A percentile compares a stretch with the other conserved stretches of the same genome.
Conservation (phyloP, 2,888 invertebrate species). For the Melieria omissa region DNA sequence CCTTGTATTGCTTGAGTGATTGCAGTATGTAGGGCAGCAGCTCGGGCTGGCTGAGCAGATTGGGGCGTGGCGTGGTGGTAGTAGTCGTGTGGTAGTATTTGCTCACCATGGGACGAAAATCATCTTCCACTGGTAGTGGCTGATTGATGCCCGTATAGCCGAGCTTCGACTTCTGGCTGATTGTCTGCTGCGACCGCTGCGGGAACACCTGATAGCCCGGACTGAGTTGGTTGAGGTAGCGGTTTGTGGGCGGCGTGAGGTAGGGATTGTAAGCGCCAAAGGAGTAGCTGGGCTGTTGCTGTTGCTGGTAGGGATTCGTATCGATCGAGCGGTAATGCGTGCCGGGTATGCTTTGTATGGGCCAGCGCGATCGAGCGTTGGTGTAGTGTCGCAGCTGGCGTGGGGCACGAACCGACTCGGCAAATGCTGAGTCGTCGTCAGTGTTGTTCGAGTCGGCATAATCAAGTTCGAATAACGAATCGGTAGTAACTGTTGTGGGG, state of each 20-base stretch:
- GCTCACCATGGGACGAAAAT: slow-evolving; percentile 57
- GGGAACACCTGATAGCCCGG: slow-evolving; percentile 47
- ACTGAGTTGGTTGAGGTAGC: slow-evolving; percentile 51
- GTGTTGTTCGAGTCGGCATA: slow-evolving; percentile 36
- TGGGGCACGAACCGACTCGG: slow-evolving; percentile 56
- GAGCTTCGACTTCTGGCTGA: slow-evolving; percentile 51
- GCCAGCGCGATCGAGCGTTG: slow-evolving; percentile 49
- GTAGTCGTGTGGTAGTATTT: slow-evolving; percentile 47
- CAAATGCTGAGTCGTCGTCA: slow-evolving; percentile 50
- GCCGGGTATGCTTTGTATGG: slow-evolving; percentile 37
- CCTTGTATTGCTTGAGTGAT: slow-evolving; percentile 60
- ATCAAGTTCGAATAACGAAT: slow-evolving; percentile 42
- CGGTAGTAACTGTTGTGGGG: not conserved
- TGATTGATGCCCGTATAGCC: slow-evolving; percentile 57
- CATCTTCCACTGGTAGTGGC: slow-evolving; percentile 50
- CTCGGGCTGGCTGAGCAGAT: slow-evolving; percentile 50
- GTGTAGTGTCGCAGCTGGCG: slow-evolving; percentile 59
- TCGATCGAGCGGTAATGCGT: slow-evolving; percentile 58
- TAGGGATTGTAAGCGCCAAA: slow-evolving; percentile 62
- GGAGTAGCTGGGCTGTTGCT: slow-evolving; percentile 48
- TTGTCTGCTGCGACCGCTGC: slow-evolving; percentile 36
- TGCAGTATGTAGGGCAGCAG: slow-evolving; percentile 60
- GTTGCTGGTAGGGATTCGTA: slow-evolving; percentile 46
- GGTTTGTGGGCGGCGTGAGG: slow-evolving; percentile 56
- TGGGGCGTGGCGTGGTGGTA: slow-evolving; percentile 46